These are phyloP conservation scores for Venusia cambrica DNA, from an alignment of 2,888 invertebrate species.

Conservation along the genomic window DNA sequence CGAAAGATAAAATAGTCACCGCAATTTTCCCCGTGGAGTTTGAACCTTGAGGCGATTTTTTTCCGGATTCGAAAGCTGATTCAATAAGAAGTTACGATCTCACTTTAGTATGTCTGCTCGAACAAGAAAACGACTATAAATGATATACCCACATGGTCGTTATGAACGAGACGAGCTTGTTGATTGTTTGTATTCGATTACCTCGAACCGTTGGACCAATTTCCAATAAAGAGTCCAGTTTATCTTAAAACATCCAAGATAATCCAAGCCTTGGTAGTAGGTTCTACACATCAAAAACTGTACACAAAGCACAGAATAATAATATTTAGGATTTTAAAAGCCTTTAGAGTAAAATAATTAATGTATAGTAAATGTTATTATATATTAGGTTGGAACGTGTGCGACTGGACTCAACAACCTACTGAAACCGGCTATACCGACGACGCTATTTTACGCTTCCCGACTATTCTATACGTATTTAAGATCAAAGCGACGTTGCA, in stretches of 20 bases:
- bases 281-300: constrained; percentile 47
- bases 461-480: no score
- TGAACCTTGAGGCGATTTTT: constrained; percentile 57
- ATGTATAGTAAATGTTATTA: constrained; percentile 15
- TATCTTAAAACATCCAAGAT: constrained; percentile 43
- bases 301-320: constrained; percentile 33
- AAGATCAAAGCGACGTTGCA: no score
- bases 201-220: constrained; percentile 45
- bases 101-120: constrained; percentile 38
- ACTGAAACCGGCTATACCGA: no score
- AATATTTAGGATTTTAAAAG: constrained; percentile 31
- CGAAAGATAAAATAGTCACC: constrained; percentile 63
- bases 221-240: constrained; percentile 34
- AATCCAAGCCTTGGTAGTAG: constrained; percentile 21
- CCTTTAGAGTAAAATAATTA: constrained; percentile 14
- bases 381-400: no score
- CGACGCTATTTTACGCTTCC: no score
- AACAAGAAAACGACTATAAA: constrained; percentile 32
- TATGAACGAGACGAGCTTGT: constrained; percentile 39
- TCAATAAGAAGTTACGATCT: constrained; percentile 63
- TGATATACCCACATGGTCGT: constrained; percentile 33
- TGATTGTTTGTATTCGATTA: constrained; percentile 59
- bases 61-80: constrained; percentile 57
- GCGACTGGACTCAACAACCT: no score
- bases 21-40: constrained; percentile 60